Percentiles rank a stretch among this genome's conserved stretches.
Conservation (phyloP, 2,888 invertebrate genomes). For the Philaethria dido region DNA sequence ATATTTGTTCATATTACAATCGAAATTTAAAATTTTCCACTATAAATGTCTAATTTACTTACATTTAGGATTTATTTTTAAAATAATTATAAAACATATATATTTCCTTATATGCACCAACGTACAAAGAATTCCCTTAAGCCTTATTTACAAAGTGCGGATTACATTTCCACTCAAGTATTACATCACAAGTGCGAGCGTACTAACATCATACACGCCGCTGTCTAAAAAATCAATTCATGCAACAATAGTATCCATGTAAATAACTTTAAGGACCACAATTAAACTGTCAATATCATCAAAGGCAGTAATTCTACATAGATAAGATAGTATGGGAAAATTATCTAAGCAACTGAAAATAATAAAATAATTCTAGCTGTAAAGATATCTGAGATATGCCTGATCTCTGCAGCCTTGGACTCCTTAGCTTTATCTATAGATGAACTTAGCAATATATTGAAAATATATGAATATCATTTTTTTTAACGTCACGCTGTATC, state of each 20-base stretch:
- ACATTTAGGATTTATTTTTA: no score
- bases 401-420: constrained; percentile 46
- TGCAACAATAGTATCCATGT: not conserved
- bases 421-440: constrained; percentile 37
- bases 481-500: no score
- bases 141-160: not conserved
- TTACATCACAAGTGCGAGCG: not conserved
- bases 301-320: constrained; percentile 5
- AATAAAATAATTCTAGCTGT: constrained; percentile 31
- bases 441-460: not conserved
- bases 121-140: not conserved
- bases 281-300: not conserved
- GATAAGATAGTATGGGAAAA: constrained; percentile 8
- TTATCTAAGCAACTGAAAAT: constrained; percentile 37
- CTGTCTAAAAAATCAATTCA: not conserved
- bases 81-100: no score
- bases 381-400: constrained; percentile 46
- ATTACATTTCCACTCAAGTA: not conserved
- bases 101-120: no score
- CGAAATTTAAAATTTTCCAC: no score
- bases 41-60: no score
- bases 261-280: not conserved
- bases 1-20: no score
- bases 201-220: not conserved
- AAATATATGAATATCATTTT: not conserved